phyloP scores from a whole-genome alignment of 2,797 vertebrate species.

The Percopsis omiscomaycus region DNA sequence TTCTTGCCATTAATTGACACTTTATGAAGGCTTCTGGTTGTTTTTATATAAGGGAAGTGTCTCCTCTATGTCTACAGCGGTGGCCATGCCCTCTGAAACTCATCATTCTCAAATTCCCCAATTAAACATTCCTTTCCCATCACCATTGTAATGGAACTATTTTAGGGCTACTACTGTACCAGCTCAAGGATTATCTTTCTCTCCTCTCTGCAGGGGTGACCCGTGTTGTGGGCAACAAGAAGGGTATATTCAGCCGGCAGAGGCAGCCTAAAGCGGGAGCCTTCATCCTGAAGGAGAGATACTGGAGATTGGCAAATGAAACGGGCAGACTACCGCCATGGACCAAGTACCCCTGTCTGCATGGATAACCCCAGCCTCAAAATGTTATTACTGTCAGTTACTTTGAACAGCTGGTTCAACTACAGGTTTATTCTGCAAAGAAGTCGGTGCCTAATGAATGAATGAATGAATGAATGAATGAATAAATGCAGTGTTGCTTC shows the following conservation, averaged over 20 bases:
- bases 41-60: background rate
- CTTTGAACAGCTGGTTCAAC: no score
- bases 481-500: no score
- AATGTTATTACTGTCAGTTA: background rate
- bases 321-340: conserved; percentile 73
- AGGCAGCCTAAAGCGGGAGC: conserved; percentile 92
- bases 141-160: background rate
- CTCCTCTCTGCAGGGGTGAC: conserved; percentile 66
- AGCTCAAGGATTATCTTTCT: no score
- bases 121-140: background rate
- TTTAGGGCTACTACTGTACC: background rate
- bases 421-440: no score
- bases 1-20: background rate
- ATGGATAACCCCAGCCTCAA: conserved; percentile 32
- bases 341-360: conserved; percentile 68
- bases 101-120: background rate
- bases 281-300: conserved; percentile 87
- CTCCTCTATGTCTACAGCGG: no score
- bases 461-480: no score
- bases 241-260: conserved; percentile 93
- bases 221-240: conserved; percentile 90
- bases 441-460: no score
- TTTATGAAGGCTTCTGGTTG: background rate
- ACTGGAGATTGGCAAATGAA: conserved; percentile 92
- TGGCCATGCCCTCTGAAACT: background rate